Conservation (phyloP, 2,113 vertebrate species). For the Cyprinodon tularosa region DNA sequence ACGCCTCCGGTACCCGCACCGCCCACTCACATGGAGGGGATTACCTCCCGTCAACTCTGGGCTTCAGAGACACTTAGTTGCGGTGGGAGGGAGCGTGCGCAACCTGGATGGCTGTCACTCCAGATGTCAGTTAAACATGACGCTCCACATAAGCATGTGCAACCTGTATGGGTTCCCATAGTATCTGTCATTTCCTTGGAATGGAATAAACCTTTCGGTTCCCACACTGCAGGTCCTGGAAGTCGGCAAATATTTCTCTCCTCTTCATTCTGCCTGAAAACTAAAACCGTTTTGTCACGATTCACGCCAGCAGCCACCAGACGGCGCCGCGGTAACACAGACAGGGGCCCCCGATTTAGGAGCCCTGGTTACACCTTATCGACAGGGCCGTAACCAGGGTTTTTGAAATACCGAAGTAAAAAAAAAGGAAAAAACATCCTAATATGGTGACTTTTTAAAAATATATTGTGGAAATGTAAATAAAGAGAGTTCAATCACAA, state of each 20-base stretch:
- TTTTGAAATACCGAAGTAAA: too few species aligned
- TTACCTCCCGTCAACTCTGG: conserved; percentile 83
- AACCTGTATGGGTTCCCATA: too few species aligned
- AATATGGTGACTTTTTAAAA: too few species aligned
- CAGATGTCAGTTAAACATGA: conserved; percentile 11
- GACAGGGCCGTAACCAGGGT: too few species aligned
- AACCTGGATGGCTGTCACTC: background rate
- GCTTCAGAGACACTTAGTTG: conserved; percentile 35
- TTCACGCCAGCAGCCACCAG: conserved; percentile 36
- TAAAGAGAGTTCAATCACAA: too few species aligned
- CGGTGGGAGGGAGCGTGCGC: background rate
- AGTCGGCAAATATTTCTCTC: conserved; percentile 19
- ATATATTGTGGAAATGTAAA: too few species aligned
- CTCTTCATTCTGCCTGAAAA: background rate
- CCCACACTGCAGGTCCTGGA: conserved; percentile 3
- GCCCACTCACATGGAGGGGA: conserved; percentile 95
- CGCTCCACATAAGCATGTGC: background rate
- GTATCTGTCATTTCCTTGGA: background rate
- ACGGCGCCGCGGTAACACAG: conserved; percentile 48
- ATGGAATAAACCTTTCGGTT: background rate
- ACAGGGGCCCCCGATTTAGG: background rate
- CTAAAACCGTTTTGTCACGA: background rate
- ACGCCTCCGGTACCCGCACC: conserved; percentile 88
- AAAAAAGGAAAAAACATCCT: too few species aligned
- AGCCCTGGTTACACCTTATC: background rate